Evolutionary conservation across 2,113 vertebrate genomes (phyloP).

Genomic region (Elgaria multicarinata): DNA sequence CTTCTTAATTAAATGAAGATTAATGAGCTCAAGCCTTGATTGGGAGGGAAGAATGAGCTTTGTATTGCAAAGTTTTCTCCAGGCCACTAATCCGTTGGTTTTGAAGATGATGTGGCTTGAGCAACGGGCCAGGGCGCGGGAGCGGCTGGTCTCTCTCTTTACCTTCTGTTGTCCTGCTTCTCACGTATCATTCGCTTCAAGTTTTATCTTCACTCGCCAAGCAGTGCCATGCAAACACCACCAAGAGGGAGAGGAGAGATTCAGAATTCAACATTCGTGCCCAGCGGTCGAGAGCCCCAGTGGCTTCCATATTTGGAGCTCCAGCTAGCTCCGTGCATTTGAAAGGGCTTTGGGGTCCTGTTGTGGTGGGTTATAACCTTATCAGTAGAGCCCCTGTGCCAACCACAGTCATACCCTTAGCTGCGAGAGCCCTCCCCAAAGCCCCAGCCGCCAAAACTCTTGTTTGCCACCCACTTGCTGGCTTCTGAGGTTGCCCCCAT

Average conservation of each 20-base stretch:
- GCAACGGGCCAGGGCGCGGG: not conserved
- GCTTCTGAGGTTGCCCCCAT: not conserved
- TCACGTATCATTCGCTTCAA: no score
- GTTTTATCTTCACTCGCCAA: not conserved
- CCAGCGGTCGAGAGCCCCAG: not conserved
- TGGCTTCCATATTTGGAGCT: not conserved
- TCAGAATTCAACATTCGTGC: not conserved
- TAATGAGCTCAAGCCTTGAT: conserved; percentile 24
- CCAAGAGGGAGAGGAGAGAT: not conserved
- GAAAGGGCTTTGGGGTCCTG: not conserved
- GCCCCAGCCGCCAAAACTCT: not conserved
- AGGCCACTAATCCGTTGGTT: not conserved
- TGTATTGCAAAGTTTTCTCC: not conserved
- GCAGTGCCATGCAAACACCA: not conserved
- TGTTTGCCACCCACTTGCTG: no score
- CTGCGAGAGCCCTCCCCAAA: not conserved
- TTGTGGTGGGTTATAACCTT: not conserved
- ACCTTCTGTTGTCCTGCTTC: not conserved
- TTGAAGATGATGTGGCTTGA: no score
- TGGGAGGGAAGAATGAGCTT: not conserved
- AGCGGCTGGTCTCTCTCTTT: not conserved
- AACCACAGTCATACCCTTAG: not conserved
- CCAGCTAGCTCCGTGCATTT: not conserved
- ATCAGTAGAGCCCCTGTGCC: not conserved
- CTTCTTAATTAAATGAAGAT: conserved; percentile 52